These are phyloP conservation scores for Cranoglanis bouderius DNA, from an alignment of 2,113 vertebrate species.

Conservation along the genomic window DNA sequence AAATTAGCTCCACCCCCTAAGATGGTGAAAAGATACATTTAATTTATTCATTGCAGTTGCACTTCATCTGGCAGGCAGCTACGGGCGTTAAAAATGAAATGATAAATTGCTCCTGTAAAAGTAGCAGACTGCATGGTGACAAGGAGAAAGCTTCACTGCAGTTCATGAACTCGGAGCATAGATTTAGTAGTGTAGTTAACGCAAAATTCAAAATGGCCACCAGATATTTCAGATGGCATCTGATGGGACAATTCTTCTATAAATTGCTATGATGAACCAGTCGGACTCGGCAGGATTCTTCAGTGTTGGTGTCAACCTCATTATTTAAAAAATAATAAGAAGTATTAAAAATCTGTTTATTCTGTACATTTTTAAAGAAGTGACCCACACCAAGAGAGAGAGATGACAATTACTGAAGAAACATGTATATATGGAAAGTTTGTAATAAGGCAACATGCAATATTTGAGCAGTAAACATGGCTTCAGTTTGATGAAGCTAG, in stretches of 20 bases:
- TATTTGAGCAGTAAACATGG: neutral
- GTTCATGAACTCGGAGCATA: neutral
- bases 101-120: neutral
- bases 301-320: neutral
- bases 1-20: neutral
- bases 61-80: neutral
- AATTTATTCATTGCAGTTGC: neutral
- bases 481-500: neutral
- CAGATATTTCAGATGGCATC: neutral
- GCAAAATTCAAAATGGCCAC: neutral
- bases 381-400: neutral
- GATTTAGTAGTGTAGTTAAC: neutral
- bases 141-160: neutral
- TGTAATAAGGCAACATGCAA: neutral
- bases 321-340: neutral
- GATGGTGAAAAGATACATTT: neutral
- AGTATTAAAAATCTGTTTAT: neutral
- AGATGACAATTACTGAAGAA: neutral
- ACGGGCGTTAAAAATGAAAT: too few species aligned
- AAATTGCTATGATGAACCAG: neutral
- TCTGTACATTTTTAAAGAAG: neutral
- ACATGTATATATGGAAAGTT: neutral
- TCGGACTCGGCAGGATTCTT: neutral
- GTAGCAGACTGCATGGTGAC: neutral
- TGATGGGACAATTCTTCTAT: neutral